Percentiles rank a stretch among this genome's conserved stretches.
Conservation (phyloP, 2,797 vertebrate species). For the Acridotheres tristis region DNA sequence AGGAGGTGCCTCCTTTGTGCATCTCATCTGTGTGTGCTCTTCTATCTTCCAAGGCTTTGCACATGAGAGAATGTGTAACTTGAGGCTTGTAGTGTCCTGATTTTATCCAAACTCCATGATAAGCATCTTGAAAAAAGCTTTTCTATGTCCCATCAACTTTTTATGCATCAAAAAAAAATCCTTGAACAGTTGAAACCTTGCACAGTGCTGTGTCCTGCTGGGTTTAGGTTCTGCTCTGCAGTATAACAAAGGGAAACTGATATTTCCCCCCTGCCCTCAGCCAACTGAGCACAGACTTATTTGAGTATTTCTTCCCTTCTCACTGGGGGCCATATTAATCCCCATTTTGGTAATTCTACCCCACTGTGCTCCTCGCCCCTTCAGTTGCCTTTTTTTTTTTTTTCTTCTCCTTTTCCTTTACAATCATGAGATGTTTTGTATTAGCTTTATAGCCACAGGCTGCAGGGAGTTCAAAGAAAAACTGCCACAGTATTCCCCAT, state of each 20-base stretch:
- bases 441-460: constrained; percentile 81
- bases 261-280: neutral
- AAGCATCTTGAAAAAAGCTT: neutral
- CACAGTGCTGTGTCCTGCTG: neutral
- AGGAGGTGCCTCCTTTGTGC: neutral
- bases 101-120: neutral
- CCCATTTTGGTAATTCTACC: constrained; percentile 57
- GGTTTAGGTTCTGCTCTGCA: neutral
- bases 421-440: constrained; percentile 81
- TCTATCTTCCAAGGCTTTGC: neutral
- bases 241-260: constrained; percentile 21
- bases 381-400: constrained; percentile 1
- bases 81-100: neutral
- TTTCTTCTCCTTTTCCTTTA: constrained; percentile 20
- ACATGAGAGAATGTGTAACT: neutral
- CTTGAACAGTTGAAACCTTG: neutral
- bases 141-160: neutral
- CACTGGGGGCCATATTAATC: constrained; percentile 37
- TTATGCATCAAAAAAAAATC: neutral
- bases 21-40: neutral
- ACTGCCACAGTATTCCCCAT: constrained; percentile 69
- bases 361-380: constrained; percentile 38
- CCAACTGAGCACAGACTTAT: neutral
- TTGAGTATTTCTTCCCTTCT: constrained; percentile 20
- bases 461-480: constrained; percentile 67